These are phyloP conservation scores for Seira musarum DNA, from an alignment of 2,888 invertebrate genomes.

Conservation along the genomic window DNA sequence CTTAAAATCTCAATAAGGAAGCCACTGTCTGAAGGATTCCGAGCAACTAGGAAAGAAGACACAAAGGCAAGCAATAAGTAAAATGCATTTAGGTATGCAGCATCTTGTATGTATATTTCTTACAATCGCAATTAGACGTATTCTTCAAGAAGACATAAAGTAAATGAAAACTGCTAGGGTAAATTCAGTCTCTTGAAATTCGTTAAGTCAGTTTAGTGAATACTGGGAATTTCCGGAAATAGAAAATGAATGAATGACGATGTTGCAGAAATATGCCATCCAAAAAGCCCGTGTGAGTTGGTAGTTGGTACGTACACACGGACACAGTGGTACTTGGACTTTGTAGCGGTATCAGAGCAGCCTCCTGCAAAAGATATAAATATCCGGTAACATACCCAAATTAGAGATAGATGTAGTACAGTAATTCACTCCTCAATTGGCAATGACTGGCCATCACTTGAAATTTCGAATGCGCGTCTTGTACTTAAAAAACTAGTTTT, in stretches of 20 bases:
- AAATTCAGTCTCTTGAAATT: conserved; percentile 17
- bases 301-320: too few species aligned
- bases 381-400: conserved; percentile 48
- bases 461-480: too few species aligned
- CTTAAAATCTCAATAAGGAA: too few species aligned
- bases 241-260: not conserved
- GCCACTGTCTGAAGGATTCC: too few species aligned
- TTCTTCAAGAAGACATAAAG: not conserved
- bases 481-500: not conserved
- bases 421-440: not conserved
- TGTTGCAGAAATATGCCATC: not conserved
- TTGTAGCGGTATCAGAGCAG: too few species aligned
- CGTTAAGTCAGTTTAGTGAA: conserved; percentile 31
- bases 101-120: too few species aligned
- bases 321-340: too few species aligned
- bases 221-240: conserved; percentile 29
- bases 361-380: conserved; percentile 37
- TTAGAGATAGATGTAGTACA: too few species aligned
- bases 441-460: not conserved
- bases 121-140: too few species aligned
- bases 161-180: not conserved
- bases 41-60: too few species aligned
- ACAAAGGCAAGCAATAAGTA: too few species aligned
- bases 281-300: not conserved
- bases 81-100: too few species aligned